These are phyloP conservation scores for Bucco capensis DNA, from an alignment of 2,113 vertebrate species.

Conservation along the genomic window DNA sequence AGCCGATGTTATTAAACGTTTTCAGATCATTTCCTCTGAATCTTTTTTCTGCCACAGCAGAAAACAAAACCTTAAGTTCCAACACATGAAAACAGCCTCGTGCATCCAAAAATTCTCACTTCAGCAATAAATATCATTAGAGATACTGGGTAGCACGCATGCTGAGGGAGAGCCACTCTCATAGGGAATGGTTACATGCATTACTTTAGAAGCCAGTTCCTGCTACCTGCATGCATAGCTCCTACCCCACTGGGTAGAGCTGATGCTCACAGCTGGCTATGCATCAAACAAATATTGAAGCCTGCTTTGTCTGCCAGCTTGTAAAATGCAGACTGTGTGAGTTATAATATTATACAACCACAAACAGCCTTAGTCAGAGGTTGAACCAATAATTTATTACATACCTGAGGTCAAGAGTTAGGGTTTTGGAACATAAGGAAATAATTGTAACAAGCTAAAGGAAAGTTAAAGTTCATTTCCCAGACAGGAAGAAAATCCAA, in stretches of 20 bases:
- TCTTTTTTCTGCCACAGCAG: not conserved
- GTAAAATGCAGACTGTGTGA: not conserved
- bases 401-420: constrained; percentile 24
- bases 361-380: not conserved
- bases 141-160: not conserved
- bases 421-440: not conserved
- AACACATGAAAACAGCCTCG: not conserved
- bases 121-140: not conserved
- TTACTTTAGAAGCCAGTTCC: not conserved
- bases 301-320: not conserved
- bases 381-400: not conserved
- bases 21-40: not conserved
- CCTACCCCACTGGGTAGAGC: not conserved
- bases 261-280: not conserved
- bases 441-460: not conserved
- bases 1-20: not conserved
- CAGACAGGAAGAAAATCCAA: constrained; percentile 11
- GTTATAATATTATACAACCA: not conserved
- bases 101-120: not conserved
- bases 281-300: not conserved
- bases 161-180: not conserved
- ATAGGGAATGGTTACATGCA: not conserved
- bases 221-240: not conserved
- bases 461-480: not conserved
- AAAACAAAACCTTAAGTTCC: not conserved